Percentiles rank a stretch among this genome's conserved stretches.
These are phyloP conservation scores for Oligia fasciuncula DNA, from an alignment of 2,888 invertebrate species.

Conservation along the genomic window DNA sequence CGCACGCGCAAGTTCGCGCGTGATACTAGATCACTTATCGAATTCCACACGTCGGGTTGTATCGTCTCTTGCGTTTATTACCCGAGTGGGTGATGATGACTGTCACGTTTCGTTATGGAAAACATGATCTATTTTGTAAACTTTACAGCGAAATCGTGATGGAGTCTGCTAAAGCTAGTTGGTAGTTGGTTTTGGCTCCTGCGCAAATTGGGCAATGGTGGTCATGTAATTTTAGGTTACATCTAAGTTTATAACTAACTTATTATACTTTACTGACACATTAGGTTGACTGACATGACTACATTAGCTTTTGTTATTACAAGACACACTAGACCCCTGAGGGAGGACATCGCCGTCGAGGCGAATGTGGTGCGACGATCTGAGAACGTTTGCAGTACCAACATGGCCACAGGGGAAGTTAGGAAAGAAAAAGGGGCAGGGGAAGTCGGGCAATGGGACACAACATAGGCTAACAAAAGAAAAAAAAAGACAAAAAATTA, in stretches of 20 bases:
- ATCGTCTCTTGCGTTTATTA: conserved; percentile 48
- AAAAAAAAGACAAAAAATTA: neutral
- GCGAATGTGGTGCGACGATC: too few relatives aligned
- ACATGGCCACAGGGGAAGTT: too few relatives aligned
- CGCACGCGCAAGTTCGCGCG: conserved; percentile 54
- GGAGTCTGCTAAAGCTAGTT: conserved; percentile 1
- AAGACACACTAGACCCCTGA: too few relatives aligned
- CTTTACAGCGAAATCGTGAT: conserved; percentile 27
- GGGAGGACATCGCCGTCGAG: too few relatives aligned
- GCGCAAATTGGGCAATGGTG: conserved; percentile 12
- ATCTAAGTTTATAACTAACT: neutral
- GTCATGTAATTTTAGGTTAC: neutral
- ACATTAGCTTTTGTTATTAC: neutral
- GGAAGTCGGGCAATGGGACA: too few relatives aligned
- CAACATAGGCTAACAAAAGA: too few relatives aligned
- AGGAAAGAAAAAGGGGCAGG: too few relatives aligned
- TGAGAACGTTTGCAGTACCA: too few relatives aligned
- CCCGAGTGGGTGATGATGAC: conserved; percentile 39
- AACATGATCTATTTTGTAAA: conserved; percentile 38
- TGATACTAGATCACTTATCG: conserved; percentile 71
- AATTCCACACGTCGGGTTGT: conserved; percentile 63
- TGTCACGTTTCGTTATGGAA: conserved; percentile 61
- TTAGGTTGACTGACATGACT: neutral
- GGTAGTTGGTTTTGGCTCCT: neutral
- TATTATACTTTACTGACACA: neutral